Base-by-base conservation (phyloP, 2,113 vertebrate species). In the Coturnix japonica region DNA sequence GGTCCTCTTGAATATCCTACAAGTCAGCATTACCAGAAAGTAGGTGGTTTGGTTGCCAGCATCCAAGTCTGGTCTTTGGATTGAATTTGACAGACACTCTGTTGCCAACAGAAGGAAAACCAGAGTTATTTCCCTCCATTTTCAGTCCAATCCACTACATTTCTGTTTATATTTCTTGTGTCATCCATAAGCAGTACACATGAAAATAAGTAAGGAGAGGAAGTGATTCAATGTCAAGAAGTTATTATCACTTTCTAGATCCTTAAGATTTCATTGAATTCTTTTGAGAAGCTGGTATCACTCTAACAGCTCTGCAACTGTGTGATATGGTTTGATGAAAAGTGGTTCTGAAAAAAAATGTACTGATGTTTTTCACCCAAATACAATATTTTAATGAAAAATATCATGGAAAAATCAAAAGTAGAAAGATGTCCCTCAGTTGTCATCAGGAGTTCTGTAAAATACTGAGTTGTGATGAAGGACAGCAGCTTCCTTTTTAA, bases 1-100 rank as follows among this genome's bases (percentile, higher is more conserved):
- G 56, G 57, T 8, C 85, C 77, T 85, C 92, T 97, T 95, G 91
- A 76, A 51, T 92, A 91, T 84, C 75, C 54, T 77, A 57, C 63
- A 41, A 85, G 59, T 67, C 95, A 70, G 2, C 26, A 56, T 49
- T 16, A 57, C 21, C 31, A 87, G 31, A 71, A 66, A 70, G 33
- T 19, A 76, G 21, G 56, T 37, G 30, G 1, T 78, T 86, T 69
- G 39, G 3, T 8, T 75, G 78, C 30, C 30, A 89, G 39, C 21
- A 37, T 20, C 13, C 13, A 72, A 67, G 19, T 6, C 39, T 65
- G 14, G 21, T 23, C 72, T 67, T 76, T 0, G 2, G 51, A 74
- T 77, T 67, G 39, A 47, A 6, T 4, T 2, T 56, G 73, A 70
- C 11, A 60, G 63, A 81, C 12, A 25, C 13, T 69, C 89, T 31